A percentile compares a stretch with the other conserved stretches of the same genome.
phyloP scores from a whole-genome alignment of 2,888 invertebrate species.

The Halictus ligatus region DNA sequence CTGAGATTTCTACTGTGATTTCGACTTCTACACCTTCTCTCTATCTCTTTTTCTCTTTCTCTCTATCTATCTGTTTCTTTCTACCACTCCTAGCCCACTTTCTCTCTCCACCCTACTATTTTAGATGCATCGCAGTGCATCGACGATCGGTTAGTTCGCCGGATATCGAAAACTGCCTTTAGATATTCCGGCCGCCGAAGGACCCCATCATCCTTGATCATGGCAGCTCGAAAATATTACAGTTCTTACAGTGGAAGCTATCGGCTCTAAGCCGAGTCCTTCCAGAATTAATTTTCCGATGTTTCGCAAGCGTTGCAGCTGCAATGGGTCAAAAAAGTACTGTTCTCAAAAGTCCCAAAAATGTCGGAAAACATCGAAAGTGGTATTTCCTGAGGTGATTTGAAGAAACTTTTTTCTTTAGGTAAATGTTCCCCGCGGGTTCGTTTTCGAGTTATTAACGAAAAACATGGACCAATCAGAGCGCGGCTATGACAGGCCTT shows the following conservation, averaged over 20 bases:
- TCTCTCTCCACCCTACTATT: not conserved
- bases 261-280: not conserved
- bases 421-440: no score
- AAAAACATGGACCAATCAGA: no score
- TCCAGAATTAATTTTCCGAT: no score
- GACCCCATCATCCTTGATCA: conserved; percentile 50
- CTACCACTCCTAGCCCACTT: not conserved
- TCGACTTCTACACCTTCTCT: conserved; percentile 34
- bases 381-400: no score
- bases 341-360: no score
- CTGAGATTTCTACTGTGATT: conserved; percentile 66
- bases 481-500: no score
- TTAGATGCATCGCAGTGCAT: not conserved
- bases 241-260: not conserved
- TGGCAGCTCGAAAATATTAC: not conserved
- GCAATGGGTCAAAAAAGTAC: no score
- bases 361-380: no score
- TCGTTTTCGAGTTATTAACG: no score
- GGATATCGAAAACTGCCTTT: conserved; percentile 60
- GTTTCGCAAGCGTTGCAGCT: no score
- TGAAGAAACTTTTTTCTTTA: no score
- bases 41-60: conserved; percentile 20
- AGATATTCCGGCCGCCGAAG: conserved; percentile 31
- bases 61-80: conserved; percentile 48
- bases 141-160: conserved; percentile 55